These are phyloP conservation scores for Zoanthus sansibaricus DNA, from an alignment of 92 coral and sea anemone species.

Conservation along the genomic window DNA sequence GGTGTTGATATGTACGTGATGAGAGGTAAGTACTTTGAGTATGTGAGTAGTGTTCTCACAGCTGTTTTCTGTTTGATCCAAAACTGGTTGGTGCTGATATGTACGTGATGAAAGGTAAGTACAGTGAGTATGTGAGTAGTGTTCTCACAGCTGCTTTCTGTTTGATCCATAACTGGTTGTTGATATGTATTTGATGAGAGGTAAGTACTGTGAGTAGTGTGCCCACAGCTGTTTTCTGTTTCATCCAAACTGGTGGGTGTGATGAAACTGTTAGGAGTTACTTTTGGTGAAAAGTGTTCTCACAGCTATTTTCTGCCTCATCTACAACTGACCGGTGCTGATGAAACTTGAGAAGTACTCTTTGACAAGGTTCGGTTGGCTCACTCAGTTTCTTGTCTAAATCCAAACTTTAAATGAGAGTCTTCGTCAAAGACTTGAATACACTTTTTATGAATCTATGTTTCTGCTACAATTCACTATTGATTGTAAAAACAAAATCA, in stretches of 20 bases:
- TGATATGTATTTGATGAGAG: conserved; percentile 57
- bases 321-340: conserved; percentile 73
- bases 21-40: conserved; percentile 17
- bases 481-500: too few relatives aligned
- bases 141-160: conserved; percentile 69
- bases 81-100: conserved; percentile 69
- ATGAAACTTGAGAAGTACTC: too few relatives aligned
- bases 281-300: neutral
- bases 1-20: conserved; percentile 64
- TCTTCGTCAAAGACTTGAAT: too few relatives aligned
- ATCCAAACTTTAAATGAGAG: too few relatives aligned
- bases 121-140: conserved; percentile 49
- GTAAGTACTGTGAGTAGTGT: conserved; percentile 64
- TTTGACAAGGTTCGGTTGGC: too few relatives aligned
- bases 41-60: conserved; percentile 68
- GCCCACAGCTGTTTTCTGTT: conserved; percentile 81
- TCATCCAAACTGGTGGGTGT: conserved; percentile 76
- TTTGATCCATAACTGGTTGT: conserved; percentile 81
- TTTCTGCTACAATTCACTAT: too few relatives aligned
- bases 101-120: conserved; percentile 45
- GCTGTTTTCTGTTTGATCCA: conserved; percentile 81
- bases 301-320: conserved; percentile 80
- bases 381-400: too few relatives aligned
- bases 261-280: conserved; percentile 55
- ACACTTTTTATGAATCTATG: too few relatives aligned